Conservation (phyloP, 2,113 vertebrate species). For the Leucopsar rothschildi region DNA sequence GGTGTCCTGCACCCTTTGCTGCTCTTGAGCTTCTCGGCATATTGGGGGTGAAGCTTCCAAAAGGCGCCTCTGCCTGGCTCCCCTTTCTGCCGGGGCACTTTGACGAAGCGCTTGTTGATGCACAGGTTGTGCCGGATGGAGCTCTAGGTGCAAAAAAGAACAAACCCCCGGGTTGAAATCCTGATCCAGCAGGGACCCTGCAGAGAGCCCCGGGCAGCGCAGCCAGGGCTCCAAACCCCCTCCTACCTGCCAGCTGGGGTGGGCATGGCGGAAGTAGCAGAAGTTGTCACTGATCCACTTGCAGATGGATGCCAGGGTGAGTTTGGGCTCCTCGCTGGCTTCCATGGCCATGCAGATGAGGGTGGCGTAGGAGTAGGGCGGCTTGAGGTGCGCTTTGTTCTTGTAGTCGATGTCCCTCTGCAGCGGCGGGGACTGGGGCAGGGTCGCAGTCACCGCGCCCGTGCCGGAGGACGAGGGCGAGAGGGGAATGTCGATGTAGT, state of each 20-base stretch:
- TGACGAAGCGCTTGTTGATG: constrained; percentile 95
- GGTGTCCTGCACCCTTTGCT: constrained; percentile 79
- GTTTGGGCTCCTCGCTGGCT: constrained; percentile 85
- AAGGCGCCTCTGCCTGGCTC: constrained; percentile 93
- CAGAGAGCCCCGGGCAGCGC: neutral
- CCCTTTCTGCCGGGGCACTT: constrained; percentile 90
- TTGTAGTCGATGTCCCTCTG: constrained; percentile 84
- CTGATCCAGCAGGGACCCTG: neutral
- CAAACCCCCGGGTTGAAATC: neutral
- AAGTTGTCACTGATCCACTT: constrained; percentile 96
- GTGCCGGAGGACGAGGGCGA: constrained; percentile 74
- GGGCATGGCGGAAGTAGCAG: constrained; percentile 87
- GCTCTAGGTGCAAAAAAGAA: constrained; percentile 74
- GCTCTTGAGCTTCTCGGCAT: constrained; percentile 81
- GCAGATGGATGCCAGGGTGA: constrained; percentile 92
- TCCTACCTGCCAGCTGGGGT: constrained; percentile 92
- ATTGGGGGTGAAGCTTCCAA: constrained; percentile 92
- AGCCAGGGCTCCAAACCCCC: neutral
- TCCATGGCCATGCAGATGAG: constrained; percentile 98
- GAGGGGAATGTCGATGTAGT: constrained; percentile 80
- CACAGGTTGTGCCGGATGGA: constrained; percentile 96
- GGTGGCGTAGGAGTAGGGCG: constrained; percentile 90
- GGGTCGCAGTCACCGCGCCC: neutral
- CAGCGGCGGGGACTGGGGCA: constrained; percentile 71
- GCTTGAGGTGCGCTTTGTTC: constrained; percentile 81